Evolutionary conservation across 2,888 invertebrate genomes (phyloP).

Genomic region (Nephrotoma flavescens): DNA sequence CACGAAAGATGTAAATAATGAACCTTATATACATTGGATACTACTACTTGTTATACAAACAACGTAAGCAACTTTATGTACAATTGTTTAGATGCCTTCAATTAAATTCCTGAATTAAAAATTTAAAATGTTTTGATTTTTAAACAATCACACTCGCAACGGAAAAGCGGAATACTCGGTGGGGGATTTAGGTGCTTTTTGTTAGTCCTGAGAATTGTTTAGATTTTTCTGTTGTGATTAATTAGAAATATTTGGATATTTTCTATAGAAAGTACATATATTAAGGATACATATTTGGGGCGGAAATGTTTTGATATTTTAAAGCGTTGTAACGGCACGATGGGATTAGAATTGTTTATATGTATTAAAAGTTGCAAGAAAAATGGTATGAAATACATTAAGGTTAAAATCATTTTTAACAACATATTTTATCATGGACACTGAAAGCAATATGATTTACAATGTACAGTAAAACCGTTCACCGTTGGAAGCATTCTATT

Average conservation of each 20-base stretch:
- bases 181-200: background rate
- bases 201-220: background rate
- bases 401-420: no score
- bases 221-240: background rate
- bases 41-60: background rate
- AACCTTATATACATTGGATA: background rate
- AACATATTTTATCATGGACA: no score
- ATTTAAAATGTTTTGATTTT: background rate
- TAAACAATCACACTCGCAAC: background rate
- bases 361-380: no score
- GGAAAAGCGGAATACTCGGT: background rate
- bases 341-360: no score
- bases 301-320: background rate
- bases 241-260: background rate
- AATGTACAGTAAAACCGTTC: no score
- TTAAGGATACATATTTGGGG: background rate
- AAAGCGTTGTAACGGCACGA: background rate
- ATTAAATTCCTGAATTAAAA: background rate
- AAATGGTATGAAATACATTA: no score
- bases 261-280: background rate
- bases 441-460: no score
- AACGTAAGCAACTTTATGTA: background rate
- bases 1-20: background rate
- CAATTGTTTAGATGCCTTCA: background rate
- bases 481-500: no score